Conservation (phyloP, 2,113 vertebrate species). For the Oncorhynchus masou region DNA sequence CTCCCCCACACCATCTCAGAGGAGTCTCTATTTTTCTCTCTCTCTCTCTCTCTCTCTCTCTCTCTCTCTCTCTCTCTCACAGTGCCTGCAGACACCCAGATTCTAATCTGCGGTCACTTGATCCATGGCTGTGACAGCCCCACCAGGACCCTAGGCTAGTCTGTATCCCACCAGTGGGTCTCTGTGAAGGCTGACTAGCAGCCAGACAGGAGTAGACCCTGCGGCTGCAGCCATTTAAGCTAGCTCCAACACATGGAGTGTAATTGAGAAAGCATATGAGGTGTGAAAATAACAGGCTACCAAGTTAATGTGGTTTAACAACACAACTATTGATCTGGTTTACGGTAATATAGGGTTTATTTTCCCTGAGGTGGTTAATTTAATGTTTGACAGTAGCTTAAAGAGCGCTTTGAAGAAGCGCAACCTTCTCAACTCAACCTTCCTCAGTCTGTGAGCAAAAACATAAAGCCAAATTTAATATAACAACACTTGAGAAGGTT, state of each 20-base stretch:
- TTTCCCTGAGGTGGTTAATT: background rate
- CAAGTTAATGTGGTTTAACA: background rate
- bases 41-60: no score
- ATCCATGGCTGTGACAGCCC: slow-evolving; percentile 16
- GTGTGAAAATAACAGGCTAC: slow-evolving; percentile 24
- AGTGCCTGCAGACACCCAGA: slow-evolving; percentile 1
- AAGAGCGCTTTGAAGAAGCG: background rate
- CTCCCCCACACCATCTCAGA: background rate
- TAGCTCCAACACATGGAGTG: slow-evolving; percentile 10
- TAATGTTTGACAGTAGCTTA: background rate
- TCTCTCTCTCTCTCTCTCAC: background rate
- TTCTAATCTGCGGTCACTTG: slow-evolving; percentile 11
- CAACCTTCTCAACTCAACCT: background rate
- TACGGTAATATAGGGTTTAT: background rate
- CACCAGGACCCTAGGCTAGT: background rate
- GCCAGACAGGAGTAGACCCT: background rate
- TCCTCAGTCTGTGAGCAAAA: background rate
- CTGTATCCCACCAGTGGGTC: background rate
- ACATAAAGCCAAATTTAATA: background rate
- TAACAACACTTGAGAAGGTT: background rate
- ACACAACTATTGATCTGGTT: background rate
- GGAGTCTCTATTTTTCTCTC: no score
- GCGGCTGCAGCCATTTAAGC: slow-evolving; percentile 9
- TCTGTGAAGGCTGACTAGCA: background rate
- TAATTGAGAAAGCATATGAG: slow-evolving; percentile 4